Evolutionary conservation across 2,888 invertebrate species (phyloP), one percentile per base, ranked within the genome.

Genomic region (Torymus aiolomorphi): DNA sequence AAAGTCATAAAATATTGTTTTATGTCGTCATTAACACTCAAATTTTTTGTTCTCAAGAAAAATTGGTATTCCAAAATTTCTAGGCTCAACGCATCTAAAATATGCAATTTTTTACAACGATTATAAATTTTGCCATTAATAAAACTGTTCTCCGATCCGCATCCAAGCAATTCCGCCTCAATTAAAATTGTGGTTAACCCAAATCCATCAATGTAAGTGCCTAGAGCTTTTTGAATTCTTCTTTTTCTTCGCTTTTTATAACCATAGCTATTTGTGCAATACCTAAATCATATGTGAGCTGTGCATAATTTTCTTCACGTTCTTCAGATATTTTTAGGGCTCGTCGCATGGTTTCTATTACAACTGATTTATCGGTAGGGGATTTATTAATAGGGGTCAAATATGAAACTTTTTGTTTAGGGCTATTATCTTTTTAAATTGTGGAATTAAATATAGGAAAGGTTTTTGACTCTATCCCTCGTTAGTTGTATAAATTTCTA

Each of bases 211-310:
- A 85, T 86, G 81, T 84, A 85, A 76, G 81, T 82, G 51, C 86
- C 84, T 63, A 86, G 42, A 71, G 87, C 85, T 84, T 86, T 86
- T 87, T 83, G 84, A 86, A 89, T 82, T 74, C 82, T 70, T 86
- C 83, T 52, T 62, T 57, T 73, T 88, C 86, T 69, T 49, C 81
- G 14, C 77, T 16, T 83, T 87, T 86, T 20, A 87, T 84, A 80
- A 83, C 81, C 2, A 83, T 74, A 12, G 86, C 85, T 16, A 85
- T 76, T 83, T 84, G 85, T 1, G 84, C 84, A 16, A 86, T 85
- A 10, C 83, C 86, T 24, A 86, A 80, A 81, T 87, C 86, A 67
- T 85, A 86, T 1, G 86, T 84, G 0, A 87, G 84, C 83, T 86
- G 80, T 1, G 84, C 83, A 71, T 80, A 79, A 4, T 62, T 56